phyloP scores from a whole-genome alignment of 2,797 vertebrate species.

The Decapterus maruadsi region DNA sequence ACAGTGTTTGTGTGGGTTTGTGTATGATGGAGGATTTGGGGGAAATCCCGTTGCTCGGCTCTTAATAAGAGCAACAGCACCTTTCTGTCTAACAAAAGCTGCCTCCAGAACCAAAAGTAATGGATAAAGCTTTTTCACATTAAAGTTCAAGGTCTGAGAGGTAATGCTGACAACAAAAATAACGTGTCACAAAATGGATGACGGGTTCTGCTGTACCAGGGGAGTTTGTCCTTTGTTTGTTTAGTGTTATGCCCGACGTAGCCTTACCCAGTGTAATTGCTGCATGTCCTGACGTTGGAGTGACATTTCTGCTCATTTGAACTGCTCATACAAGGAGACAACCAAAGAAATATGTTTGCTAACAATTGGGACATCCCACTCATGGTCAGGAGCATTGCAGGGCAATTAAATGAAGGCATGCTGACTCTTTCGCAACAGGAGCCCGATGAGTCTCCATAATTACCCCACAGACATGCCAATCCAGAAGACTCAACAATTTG shows the following conservation, averaged over 20 bases:
- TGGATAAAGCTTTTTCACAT: conserved; percentile 36
- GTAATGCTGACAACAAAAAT: conserved; percentile 9
- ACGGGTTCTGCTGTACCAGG: background rate
- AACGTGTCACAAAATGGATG: background rate
- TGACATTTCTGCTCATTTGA: conserved; percentile 43
- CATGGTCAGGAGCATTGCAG: conserved; percentile 65
- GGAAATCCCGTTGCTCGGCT: conserved; percentile 44
- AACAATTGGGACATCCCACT: conserved; percentile 60
- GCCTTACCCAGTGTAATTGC: conserved; percentile 5
- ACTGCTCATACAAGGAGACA: conserved; percentile 28
- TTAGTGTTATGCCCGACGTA: background rate
- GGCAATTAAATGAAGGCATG: conserved; percentile 72
- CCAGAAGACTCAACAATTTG: conserved; percentile 43
- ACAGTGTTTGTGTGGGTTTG: conserved; percentile 58
- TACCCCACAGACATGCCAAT: conserved; percentile 46
- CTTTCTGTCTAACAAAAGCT: conserved; percentile 36
- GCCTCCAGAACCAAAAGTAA: conserved; percentile 46
- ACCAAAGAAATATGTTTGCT: conserved; percentile 51
- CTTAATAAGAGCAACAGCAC: conserved; percentile 35
- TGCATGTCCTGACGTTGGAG: conserved; percentile 10
- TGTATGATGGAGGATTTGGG: conserved; percentile 60
- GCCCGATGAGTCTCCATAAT: conserved; percentile 58
- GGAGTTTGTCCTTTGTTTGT: conserved; percentile 5
- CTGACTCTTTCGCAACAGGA: conserved; percentile 65
- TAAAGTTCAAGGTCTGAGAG: conserved; percentile 20